Percentiles rank a stretch among this genome's conserved stretches.
Evolutionary conservation across 2,888 invertebrate species (phyloP).

Genomic region (Dasypogon diadema): DNA sequence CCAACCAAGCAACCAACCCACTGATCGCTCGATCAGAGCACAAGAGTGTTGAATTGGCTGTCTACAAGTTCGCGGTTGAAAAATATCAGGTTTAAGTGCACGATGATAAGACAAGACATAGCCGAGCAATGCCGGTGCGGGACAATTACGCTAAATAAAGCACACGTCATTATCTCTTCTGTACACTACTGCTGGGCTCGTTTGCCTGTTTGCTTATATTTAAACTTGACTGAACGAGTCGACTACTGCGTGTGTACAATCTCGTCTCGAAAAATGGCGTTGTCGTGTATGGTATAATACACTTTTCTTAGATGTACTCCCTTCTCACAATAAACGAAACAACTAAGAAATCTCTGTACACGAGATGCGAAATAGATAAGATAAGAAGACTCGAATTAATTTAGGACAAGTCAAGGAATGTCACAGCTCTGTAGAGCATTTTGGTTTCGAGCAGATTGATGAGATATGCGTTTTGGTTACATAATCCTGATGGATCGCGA

Average conservation of each 20-base stretch:
- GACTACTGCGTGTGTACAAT: slow-evolving; percentile 13
- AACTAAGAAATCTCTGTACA: neutral
- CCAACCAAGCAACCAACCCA: neutral
- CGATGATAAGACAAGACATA: slow-evolving; percentile 38
- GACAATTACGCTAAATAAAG: slow-evolving; percentile 30
- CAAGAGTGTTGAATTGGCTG: slow-evolving; percentile 17
- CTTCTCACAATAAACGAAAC: neutral
- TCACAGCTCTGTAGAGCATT: neutral
- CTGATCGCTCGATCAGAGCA: neutral
- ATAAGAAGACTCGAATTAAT: slow-evolving; percentile 18
- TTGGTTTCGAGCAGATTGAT: neutral
- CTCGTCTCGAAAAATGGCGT: slow-evolving; percentile 14
- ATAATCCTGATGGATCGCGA: neutral
- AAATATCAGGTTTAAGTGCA: slow-evolving; percentile 1
- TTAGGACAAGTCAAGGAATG: slow-evolving; percentile 34
- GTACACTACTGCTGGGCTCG: neutral
- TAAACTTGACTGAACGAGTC: slow-evolving; percentile 20
- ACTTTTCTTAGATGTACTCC: neutral
- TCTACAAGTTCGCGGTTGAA: neutral
- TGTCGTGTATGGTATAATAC: neutral
- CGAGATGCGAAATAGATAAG: slow-evolving; percentile 23
- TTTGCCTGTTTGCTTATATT: slow-evolving; percentile 26
- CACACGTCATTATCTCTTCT: slow-evolving; percentile 30
- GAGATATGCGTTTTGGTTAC: slow-evolving; percentile 27
- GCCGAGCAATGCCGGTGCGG: neutral